Evolutionary conservation across 2,888 invertebrate species (phyloP), one percentile per base, ranked within the genome.

Genomic region (Leptinotarsa haldemani): DNA sequence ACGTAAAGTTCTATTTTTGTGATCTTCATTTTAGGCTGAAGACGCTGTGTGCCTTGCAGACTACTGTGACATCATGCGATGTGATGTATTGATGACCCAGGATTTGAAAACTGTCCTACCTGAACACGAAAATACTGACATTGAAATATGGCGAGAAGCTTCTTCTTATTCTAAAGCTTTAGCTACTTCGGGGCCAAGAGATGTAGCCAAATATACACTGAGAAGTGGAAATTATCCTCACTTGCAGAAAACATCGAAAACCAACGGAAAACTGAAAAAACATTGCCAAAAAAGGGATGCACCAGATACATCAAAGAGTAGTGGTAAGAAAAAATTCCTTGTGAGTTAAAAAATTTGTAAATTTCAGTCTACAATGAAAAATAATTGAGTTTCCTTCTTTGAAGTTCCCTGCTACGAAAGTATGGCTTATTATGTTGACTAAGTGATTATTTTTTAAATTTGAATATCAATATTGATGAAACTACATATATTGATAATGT

Each of bases 31-130:
- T 46, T 85, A 97, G 97, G 95, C 94, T 71, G 95, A 96, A 88
- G 96, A 97, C 88, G 94, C 96, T 77, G 94, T 97, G 83, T 97
- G 97, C 88, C 90, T 97, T 83, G 96, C 97, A 69, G 96, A 97
- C 88, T 97, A 94, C 89, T 98, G 97, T 90, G 97, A 97, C 89
- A 95, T 97, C 83, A 96, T 97, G 94, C 92, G 97, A 81, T 97
- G 97, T 88, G 96, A 97, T 86, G 95, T 97, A 69, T 89, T 96
- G 81, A 90, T 93, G 79, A 92, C 93, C 75, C 93, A 94, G 85
- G 94, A 94, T 77, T 89, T 89, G 68, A 90, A 92, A 82, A 90
- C 91, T 78, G 93, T 92, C 77, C 92, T 92, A 82, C 90, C 91
- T 63, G 91, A 90, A 78, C 90, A 91, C 22, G 90, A 93, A 25